Evolutionary conservation across 2,888 invertebrate species (phyloP), one percentile per base, ranked within the genome.

Genomic region (Oligia latruncula): DNA sequence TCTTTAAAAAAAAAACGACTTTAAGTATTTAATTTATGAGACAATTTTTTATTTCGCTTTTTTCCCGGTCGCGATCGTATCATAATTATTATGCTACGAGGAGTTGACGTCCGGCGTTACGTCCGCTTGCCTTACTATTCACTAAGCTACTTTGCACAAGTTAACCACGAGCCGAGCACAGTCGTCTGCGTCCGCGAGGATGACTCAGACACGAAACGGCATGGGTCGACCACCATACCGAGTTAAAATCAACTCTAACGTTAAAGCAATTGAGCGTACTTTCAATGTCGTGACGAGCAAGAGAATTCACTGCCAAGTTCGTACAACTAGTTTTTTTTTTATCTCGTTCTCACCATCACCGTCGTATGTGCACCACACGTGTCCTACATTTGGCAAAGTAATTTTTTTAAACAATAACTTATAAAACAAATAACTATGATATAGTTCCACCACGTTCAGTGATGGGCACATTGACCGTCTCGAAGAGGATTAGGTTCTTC

Each of bases 261-360:
- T 5, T n/a, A 1, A 49, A 23, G 65, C 8, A 15, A 49, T 84
- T 85, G 82, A 75, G 81, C 70, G 55, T 58, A 82, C 74, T 87
- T 92, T 91, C 87, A 43, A 75, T 66, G 62, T 84, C 29, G 17
- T 29, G 71, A 67, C 49, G 76, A 35, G 13, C 65, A 82, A 88
- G 88, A 90, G 91, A 94, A 94, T 95, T 95, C 95, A 95, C 92
- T 95, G 95, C 95, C 96, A 96, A 96, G 96, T 95, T 95, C 95
- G 95, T 92, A 93, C 92, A 94, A 95, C 95, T 93, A 93, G 94
- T 95, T 95, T 94, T 95, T 71, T 29, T 94, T 91, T 91, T 88
- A 90, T 95, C 93, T 94, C 94, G 91, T 90, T 93, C 93, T 91
- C 90, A 89, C 92, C 88, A 90, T 88, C 88, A 82, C 91, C 87